Base-by-base conservation (phyloP, 1,140 invertebrate genomes). In the Pogonognathellus flavescens region DNA sequence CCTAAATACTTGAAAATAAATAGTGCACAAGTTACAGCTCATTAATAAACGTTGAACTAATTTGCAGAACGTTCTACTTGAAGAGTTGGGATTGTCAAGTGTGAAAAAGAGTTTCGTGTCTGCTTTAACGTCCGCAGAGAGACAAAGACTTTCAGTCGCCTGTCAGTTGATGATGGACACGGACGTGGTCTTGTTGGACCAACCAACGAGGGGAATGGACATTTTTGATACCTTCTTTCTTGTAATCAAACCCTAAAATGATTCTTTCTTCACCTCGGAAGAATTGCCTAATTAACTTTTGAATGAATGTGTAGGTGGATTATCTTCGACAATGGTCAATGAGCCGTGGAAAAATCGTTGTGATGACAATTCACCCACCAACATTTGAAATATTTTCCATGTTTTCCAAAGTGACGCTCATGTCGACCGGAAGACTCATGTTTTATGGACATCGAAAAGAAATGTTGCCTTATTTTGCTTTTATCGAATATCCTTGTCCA, bases 191-290 rank as follows among this genome's bases (percentile, higher is more conserved):
- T 92, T 97, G 1, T 91, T 98, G 31, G 97, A 98, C 90, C 95
- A 97, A 90, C 96, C 97, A 4, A 97, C 96, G 0, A 94, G 94
- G 89, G 96, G 96, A 76, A 96, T 99, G 94, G 97, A 99, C 89
- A 97, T 98, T 84, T 98, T 98, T 87, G 97, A 99, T 89, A 97
- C 96, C 0, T 98, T 98, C 91, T 98, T 98, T 90, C 90, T 98
- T 16, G 88, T 87, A 85, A 25, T n/a, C n/a, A n/a, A n/a, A n/a
- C n/a, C n/a, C n/a, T n/a, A n/a, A n/a, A n/a, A n/a, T n/a, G n/a
- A n/a, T n/a, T n/a, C n/a, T n/a, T n/a, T n/a, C n/a, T n/a, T n/a
- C n/a, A n/a, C n/a, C n/a, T n/a, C n/a, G 80, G 10, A 70, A 20
- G 31, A 41, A 80, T 50, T 76, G 11, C 20, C 31, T 25, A 82